Percentiles rank a stretch among this genome's conserved stretches.
phyloP scores from a whole-genome alignment of 2,797 vertebrate species.

The Cottoperca gobio region DNA sequence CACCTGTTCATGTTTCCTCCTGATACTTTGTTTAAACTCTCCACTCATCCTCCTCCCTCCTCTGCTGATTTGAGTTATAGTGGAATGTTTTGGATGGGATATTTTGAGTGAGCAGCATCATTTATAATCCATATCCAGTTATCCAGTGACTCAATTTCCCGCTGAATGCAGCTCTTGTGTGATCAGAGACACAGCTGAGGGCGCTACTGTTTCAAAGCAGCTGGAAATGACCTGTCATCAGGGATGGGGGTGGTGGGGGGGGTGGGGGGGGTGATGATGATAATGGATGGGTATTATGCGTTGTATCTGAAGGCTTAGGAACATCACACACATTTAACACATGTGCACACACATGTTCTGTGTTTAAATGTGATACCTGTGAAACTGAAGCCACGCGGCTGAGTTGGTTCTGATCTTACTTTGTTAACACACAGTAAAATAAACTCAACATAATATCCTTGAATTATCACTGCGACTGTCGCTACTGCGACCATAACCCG shows the following conservation, averaged over 20 bases:
- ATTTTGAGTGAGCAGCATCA: constrained; percentile 63
- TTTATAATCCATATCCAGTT: constrained; percentile 65
- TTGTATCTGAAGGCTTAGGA: constrained; percentile 47
- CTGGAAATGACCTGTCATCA: constrained; percentile 79
- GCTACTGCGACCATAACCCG: not conserved
- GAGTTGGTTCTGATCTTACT: not conserved
- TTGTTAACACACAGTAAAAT: constrained; percentile 10
- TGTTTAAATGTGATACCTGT: constrained; percentile 34
- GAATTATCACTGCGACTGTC: constrained; percentile 21
- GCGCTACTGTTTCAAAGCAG: constrained; percentile 79
- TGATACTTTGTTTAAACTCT: constrained; percentile 58
- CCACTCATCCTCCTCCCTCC: constrained; percentile 30
- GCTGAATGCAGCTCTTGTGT: constrained; percentile 75
- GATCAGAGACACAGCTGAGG: constrained; percentile 76
- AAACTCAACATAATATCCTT: constrained; percentile 16
- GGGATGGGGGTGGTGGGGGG: constrained; percentile 5
- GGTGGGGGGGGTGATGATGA: constrained; percentile 25
- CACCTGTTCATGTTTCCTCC: constrained; percentile 62
- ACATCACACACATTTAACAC: constrained; percentile 43
- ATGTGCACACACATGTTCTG: constrained; percentile 20
- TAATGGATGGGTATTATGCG: constrained; percentile 71
- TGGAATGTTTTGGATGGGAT: constrained; percentile 72
- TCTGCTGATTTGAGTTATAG: constrained; percentile 62
- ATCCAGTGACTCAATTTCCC: constrained; percentile 60
- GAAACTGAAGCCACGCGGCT: constrained; percentile 20